Conservation (phyloP, 2,888 invertebrate species). For the Oconnorella tubifera region DNA sequence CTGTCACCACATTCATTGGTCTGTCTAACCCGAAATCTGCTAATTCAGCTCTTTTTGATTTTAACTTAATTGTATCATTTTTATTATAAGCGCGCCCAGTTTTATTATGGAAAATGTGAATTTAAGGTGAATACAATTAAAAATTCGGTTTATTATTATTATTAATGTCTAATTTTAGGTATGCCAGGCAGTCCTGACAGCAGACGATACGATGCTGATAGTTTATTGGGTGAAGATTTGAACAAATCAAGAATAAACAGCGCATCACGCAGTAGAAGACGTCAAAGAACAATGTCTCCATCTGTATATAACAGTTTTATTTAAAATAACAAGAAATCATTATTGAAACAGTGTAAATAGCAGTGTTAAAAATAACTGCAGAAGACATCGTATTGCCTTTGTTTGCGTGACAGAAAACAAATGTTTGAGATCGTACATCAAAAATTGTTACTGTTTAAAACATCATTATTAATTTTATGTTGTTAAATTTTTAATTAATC, state of each 20-base stretch:
- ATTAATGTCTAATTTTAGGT: not conserved
- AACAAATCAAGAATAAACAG: not conserved
- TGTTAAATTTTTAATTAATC: not conserved
- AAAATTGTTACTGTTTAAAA: not conserved
- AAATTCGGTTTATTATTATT: not conserved
- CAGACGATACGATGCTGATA: not conserved
- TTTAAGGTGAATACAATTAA: too few species aligned
- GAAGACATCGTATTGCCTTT: too few species aligned
- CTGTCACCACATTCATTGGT: not conserved
- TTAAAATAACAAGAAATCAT: too few species aligned
- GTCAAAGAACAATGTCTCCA: not conserved
- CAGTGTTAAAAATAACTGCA: too few species aligned
- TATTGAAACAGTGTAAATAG: too few species aligned
- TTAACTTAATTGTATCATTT: too few species aligned
- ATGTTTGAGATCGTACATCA: not conserved
- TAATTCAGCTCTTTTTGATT: not conserved
- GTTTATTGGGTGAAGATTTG: not conserved
- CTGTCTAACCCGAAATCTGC: not conserved
- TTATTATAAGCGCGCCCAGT: too few species aligned
- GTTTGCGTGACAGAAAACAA: not conserved
- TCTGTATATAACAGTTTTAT: too few species aligned
- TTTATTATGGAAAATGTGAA: too few species aligned
- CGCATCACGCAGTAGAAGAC: not conserved
- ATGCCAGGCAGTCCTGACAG: not conserved
- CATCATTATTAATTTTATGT: not conserved